Evolutionary conservation across 2,113 vertebrate genomes (phyloP).

Genomic region (Amia ocellicauda): DNA sequence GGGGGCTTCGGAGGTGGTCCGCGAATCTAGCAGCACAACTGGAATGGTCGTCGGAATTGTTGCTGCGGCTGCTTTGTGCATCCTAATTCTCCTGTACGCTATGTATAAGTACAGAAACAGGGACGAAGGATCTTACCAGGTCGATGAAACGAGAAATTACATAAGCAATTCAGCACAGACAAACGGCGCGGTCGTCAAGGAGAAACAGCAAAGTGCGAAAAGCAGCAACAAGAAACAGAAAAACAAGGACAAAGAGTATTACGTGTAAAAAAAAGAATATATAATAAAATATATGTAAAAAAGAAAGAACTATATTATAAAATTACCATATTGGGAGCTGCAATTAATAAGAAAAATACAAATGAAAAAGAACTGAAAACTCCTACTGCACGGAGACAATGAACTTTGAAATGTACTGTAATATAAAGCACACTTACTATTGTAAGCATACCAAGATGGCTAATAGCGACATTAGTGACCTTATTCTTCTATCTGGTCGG

Average conservation of each 20-base stretch:
- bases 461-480: constrained; percentile 74
- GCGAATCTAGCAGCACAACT: constrained; percentile 98
- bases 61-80: constrained; percentile 98
- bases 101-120: constrained; percentile 99
- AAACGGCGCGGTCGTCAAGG: constrained; percentile 93
- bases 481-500: constrained; percentile 79
- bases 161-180: constrained; percentile 99
- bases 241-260: constrained; percentile 99
- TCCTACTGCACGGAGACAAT: constrained; percentile 70
- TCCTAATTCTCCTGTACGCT: constrained; percentile 99
- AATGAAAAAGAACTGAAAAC: constrained; percentile 63
- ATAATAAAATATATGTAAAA: constrained; percentile 58
- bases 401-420: constrained; percentile 83
- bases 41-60: constrained; percentile 99
- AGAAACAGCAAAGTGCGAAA: constrained; percentile 94
- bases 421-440: constrained; percentile 89
- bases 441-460: constrained; percentile 66
- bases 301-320: constrained; percentile 58
- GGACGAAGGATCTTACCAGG: constrained; percentile 99
- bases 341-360: constrained; percentile 64
- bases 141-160: constrained; percentile 99
- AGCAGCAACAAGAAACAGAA: constrained; percentile 96
- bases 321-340: constrained; percentile 67
- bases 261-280: constrained; percentile 77
- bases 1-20: constrained; percentile 98